Conservation (phyloP, 2,797 vertebrate genomes). For the Paguma larvata region DNA sequence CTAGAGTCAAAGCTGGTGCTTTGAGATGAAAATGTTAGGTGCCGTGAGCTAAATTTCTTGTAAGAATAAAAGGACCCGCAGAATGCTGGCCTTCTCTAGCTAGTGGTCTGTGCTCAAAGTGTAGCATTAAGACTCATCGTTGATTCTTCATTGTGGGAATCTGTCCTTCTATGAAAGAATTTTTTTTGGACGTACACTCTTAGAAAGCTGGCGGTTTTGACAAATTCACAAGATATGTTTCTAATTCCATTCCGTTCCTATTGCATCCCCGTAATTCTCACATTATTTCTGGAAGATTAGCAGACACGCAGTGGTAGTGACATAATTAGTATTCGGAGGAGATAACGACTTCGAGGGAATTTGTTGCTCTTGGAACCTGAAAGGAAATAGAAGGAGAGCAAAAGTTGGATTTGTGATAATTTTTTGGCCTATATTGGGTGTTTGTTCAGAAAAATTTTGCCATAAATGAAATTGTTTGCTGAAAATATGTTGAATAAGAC, state of each 20-base stretch:
- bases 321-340: constrained; percentile 88
- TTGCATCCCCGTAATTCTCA: constrained; percentile 70
- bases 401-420: constrained; percentile 82
- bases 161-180: constrained; percentile 72
- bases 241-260: constrained; percentile 74
- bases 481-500: constrained; percentile 61
- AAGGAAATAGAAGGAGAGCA: constrained; percentile 81
- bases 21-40: constrained; percentile 69
- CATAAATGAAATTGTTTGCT: constrained; percentile 63
- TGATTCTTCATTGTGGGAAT: constrained; percentile 55
- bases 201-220: constrained; percentile 72
- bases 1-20: constrained; percentile 29
- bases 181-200: constrained; percentile 60
- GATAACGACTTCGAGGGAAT: constrained; percentile 87
- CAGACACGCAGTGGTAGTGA: constrained; percentile 79
- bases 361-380: constrained; percentile 84
- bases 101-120: not conserved
- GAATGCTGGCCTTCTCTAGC: not conserved
- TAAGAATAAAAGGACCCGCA: constrained; percentile 33
- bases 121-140: constrained; percentile 26
- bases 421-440: constrained; percentile 68
- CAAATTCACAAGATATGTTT: constrained; percentile 82
- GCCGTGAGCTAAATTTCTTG: constrained; percentile 48
- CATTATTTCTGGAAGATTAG: constrained; percentile 85
- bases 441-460: constrained; percentile 65